Percentiles rank a stretch among this genome's conserved stretches.
Evolutionary conservation across 64 coral and sea anemone species (phyloP).

Genomic region (Platygyra sinensis): DNA sequence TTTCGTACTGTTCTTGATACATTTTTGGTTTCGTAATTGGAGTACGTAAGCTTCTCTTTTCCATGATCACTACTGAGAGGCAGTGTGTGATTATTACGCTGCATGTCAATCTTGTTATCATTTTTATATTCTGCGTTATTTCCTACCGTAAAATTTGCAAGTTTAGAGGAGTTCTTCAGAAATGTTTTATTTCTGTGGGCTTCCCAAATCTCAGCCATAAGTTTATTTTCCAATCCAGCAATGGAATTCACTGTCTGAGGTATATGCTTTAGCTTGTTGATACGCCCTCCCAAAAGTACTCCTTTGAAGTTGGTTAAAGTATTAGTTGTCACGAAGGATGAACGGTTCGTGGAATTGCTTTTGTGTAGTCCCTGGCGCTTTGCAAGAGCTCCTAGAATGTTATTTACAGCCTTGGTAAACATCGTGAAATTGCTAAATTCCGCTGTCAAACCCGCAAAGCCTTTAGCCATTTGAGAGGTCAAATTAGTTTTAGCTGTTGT

Average conservation of each 20-base stretch:
- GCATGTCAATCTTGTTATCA: background rate
- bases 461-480: background rate
- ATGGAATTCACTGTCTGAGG: background rate
- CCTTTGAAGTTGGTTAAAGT: constrained; percentile 25
- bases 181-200: background rate
- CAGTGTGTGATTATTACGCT: background rate
- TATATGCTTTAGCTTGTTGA: constrained; percentile 1
- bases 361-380: constrained; percentile 11
- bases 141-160: background rate
- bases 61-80: background rate
- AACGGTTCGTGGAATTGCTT: background rate
- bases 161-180: background rate
- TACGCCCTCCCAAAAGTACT: constrained; percentile 27
- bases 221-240: background rate
- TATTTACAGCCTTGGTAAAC: constrained; percentile 17
- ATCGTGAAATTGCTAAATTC: background rate
- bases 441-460: background rate
- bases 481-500: background rate
- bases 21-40: constrained; percentile 13
- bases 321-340: background rate
- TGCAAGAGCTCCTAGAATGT: background rate
- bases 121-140: background rate
- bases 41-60: constrained; percentile 14
- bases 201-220: background rate
- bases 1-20: background rate